phyloP scores from a whole-genome alignment of 2,888 invertebrate genomes.

The Andrena chrysosceles region DNA sequence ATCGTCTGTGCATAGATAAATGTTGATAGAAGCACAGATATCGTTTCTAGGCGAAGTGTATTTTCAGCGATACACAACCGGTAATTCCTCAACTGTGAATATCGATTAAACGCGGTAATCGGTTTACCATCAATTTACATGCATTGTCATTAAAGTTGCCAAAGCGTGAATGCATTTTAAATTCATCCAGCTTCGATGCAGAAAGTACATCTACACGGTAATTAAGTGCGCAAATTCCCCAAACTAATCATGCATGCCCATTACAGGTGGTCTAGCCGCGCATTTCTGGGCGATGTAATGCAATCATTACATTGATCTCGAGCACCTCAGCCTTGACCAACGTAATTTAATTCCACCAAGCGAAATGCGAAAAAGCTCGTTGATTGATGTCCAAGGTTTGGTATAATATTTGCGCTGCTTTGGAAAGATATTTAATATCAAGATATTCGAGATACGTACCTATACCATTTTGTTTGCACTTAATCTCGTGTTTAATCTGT shows the following conservation, averaged over 20 bases:
- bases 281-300: slow-evolving; percentile 19
- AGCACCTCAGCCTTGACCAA: slow-evolving; percentile 26
- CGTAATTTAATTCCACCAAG: slow-evolving; percentile 10
- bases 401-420: background rate
- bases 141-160: slow-evolving; percentile 14
- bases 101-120: slow-evolving; percentile 26
- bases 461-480: too few relatives aligned
- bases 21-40: too few relatives aligned
- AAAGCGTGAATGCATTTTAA: slow-evolving; percentile 29
- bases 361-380: background rate
- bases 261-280: background rate
- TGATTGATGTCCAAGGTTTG: background rate
- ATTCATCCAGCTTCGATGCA: slow-evolving; percentile 1
- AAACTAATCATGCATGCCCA: slow-evolving; percentile 47
- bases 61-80: background rate
- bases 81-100: slow-evolving; percentile 23
- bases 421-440: background rate
- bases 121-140: slow-evolving; percentile 33
- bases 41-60: background rate
- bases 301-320: slow-evolving; percentile 30
- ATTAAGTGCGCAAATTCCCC: slow-evolving; percentile 41
- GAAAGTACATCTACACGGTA: background rate
- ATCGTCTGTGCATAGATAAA: background rate
- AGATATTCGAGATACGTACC: too few relatives aligned
- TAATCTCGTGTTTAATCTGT: too few relatives aligned